Evolutionary conservation across 2,113 vertebrate species (phyloP).

Genomic region (Chaetura pelagica): DNA sequence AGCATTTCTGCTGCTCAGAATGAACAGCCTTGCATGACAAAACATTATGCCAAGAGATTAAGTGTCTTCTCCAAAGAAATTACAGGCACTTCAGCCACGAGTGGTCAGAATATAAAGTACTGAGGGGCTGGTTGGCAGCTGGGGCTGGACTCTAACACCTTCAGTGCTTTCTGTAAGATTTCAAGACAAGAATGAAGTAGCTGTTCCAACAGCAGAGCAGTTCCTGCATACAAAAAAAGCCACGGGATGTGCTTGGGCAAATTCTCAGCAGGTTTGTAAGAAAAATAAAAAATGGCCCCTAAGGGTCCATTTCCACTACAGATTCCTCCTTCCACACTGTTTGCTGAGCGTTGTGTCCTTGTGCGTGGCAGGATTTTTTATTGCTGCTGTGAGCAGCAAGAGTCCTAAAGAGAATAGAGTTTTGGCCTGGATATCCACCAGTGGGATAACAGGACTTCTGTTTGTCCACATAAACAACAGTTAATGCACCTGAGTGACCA

Average conservation of each 20-base stretch:
- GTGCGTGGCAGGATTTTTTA: not conserved
- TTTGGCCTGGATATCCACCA: not conserved
- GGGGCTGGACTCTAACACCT: not conserved
- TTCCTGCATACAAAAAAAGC: not conserved
- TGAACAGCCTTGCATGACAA: not conserved
- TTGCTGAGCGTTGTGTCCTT: not conserved
- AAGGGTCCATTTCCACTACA: not conserved
- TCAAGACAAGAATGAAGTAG: not conserved
- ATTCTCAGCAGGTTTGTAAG: slow-evolving; percentile 11
- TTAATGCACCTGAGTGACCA: not conserved
- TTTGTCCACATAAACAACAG: not conserved
- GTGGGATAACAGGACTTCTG: not conserved
- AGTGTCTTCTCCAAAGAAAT: not conserved
- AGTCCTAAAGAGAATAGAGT: not conserved
- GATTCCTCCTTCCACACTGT: not conserved
- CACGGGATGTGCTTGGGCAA: not conserved
- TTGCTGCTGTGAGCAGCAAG: not conserved
- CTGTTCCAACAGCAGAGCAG: not conserved
- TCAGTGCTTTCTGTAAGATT: not conserved
- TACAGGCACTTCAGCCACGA: not conserved
- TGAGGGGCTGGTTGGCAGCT: not conserved
- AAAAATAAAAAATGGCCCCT: not conserved
- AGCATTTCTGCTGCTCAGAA: not conserved
- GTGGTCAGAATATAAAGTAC: not conserved
- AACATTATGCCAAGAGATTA: not conserved